These are phyloP conservation scores for Galerucella pusilla DNA, from an alignment of 2,888 invertebrate species.

Conservation along the genomic window DNA sequence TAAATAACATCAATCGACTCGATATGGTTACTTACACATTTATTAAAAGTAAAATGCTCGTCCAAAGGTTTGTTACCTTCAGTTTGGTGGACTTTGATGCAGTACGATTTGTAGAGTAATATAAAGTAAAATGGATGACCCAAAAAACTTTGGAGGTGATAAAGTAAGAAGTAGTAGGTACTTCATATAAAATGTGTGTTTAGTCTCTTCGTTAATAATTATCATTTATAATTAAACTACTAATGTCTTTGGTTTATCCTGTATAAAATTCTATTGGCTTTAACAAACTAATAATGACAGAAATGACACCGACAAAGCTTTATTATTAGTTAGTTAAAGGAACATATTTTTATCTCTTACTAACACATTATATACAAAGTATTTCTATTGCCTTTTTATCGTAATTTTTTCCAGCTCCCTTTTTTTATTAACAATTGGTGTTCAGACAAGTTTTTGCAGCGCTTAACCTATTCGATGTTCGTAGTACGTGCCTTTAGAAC, in stretches of 20 bases:
- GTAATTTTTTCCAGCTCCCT: not conserved
- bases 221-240: not conserved
- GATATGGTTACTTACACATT: not conserved
- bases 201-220: no score
- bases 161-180: no score
- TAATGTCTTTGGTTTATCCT: not conserved
- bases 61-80: conserved; percentile 33
- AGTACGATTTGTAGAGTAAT: not conserved
- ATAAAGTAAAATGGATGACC: not conserved
- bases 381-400: not conserved
- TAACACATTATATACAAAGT: not conserved
- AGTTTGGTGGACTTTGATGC: conserved; percentile 25
- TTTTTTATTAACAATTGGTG: not conserved
- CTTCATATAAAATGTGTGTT: no score
- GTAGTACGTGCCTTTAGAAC: not conserved
- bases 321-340: not conserved
- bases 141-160: no score
- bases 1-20: not conserved
- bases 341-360: not conserved
- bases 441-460: not conserved
- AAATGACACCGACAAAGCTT: not conserved
- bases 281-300: not conserved
- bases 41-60: conserved; percentile 15
- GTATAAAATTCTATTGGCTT: not conserved
- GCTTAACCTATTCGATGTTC: not conserved